These are phyloP conservation scores for Pristionchus mayeri DNA, from an alignment of 2,888 invertebrate species.

Conservation along the genomic window DNA sequence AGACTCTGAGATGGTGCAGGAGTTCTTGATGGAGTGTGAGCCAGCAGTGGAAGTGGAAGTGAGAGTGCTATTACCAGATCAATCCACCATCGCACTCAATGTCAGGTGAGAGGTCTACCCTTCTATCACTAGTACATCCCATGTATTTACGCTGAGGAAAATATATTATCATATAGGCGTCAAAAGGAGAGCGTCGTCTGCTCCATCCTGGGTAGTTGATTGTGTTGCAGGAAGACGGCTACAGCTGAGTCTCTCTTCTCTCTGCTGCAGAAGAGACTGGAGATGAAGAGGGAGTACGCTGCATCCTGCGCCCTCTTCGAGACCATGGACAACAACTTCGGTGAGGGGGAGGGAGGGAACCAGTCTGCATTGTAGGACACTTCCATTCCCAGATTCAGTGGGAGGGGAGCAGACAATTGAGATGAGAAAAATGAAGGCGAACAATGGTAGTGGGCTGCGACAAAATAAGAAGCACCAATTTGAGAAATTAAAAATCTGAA, in stretches of 20 bases:
- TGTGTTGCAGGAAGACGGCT: conserved; percentile 78
- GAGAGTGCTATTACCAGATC: conserved; percentile 88
- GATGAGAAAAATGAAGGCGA: too few species aligned
- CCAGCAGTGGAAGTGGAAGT: conserved; percentile 81
- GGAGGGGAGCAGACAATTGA: too few species aligned
- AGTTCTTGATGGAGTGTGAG: conserved; percentile 73
- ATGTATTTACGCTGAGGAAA: too few species aligned
- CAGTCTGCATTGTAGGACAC: too few species aligned
- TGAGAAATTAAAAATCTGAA: background rate
- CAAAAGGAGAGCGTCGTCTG: too few species aligned
- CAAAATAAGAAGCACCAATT: background rate
- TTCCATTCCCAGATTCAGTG: too few species aligned
- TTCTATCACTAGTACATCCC: too few species aligned
- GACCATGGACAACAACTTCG: conserved; percentile 96
- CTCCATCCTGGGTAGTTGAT: too few species aligned
- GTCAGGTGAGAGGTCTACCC: conserved; percentile 7
- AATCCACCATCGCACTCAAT: conserved; percentile 83
- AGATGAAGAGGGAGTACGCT: conserved; percentile 85
- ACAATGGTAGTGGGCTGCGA: too few species aligned
- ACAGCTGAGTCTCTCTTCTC: conserved; percentile 60
- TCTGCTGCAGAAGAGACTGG: conserved; percentile 56
- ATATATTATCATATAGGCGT: too few species aligned
- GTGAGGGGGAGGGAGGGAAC: conserved; percentile 80
- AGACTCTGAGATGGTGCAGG: conserved; percentile 55
- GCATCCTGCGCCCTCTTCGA: conserved; percentile 96